Evolutionary conservation across 2,888 invertebrate genomes (phyloP), one percentile per base, ranked within the genome.

Genomic region (Macropis europaea): DNA sequence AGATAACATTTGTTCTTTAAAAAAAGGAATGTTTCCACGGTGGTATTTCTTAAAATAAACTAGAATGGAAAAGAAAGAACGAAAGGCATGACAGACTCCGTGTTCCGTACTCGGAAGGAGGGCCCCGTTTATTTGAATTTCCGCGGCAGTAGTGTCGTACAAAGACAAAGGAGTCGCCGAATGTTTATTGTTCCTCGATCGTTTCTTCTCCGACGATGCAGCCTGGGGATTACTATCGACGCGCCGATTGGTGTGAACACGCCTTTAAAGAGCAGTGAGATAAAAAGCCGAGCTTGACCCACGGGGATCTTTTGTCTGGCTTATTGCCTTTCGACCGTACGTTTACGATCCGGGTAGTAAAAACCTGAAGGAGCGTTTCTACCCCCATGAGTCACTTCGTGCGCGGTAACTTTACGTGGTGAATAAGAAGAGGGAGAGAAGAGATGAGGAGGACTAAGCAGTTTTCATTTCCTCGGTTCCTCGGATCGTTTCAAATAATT

Each of bases 301-400:
- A 32, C 48, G 24, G 56, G 67, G 45, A 73, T 69, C 76, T 63
- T 76, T 78, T 73, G 69, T 78, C 67, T 36, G 53, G 52, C 53
- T 74, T 75, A 66, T 60, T 6, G 64, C 52, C 60, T 69, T 64
- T 61, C 43, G 54, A 38, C 28, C 50, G 42, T 57, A 34, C 64
- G 42, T 75, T 79, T 79, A 77, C 76, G 73, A 76, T 68, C 64
- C 52, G 50, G 56, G 60, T 45, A 56, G 71, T 77, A 77, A 82
- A 82, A 83, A 77, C 59, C 24, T 4, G 43, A 43, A 62, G 57
- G 48, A 57, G 32, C 69, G 69, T 73, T 80, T 53, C 52, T 72
- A 81, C 75, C 84, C 82, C 76, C 76, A 75, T 85, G 85, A 85
- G 77, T 85, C 85, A 85, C 75, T 50, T 61, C 38, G 11, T 4